phyloP scores from a whole-genome alignment of 2,113 vertebrate genomes.

The Tinamus guttatus region DNA sequence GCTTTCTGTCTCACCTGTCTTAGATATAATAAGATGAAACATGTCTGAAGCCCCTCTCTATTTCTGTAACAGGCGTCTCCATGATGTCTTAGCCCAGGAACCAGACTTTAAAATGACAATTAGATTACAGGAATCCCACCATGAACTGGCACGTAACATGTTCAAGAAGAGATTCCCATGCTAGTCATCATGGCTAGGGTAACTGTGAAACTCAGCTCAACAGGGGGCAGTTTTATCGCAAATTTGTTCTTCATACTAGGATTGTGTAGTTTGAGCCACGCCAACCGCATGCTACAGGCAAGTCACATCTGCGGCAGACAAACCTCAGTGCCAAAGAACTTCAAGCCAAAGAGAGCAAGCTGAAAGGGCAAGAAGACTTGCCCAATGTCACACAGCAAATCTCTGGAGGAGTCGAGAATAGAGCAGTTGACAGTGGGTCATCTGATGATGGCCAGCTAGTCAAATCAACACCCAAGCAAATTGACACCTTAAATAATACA shows the following conservation, averaged over 20 bases:
- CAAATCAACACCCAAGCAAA: background rate
- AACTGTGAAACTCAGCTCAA: background rate
- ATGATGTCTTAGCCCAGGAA: background rate
- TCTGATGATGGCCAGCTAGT: background rate
- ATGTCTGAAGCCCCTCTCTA: background rate
- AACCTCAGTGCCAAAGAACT: background rate
- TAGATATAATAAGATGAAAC: background rate
- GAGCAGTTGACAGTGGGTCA: background rate
- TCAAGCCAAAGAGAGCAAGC: background rate
- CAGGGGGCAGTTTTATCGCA: background rate
- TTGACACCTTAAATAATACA: background rate
- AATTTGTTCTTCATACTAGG: background rate
- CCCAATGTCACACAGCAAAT: accelerated
- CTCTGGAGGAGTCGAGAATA: background rate
- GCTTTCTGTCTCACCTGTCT: background rate
- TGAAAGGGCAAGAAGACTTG: background rate
- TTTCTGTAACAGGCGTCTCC: background rate
- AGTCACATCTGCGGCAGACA: background rate
- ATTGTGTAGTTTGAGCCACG: background rate
- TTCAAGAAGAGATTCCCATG: background rate
- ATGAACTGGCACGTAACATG: background rate
- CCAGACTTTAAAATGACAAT: background rate
- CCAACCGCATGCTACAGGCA: background rate
- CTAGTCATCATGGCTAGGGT: background rate
- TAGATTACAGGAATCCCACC: background rate